These are phyloP conservation scores for Nemopilema nomurai DNA, from an alignment of 30 jellyfish, hydroid and myxozoan genomes.

Conservation along the genomic window DNA sequence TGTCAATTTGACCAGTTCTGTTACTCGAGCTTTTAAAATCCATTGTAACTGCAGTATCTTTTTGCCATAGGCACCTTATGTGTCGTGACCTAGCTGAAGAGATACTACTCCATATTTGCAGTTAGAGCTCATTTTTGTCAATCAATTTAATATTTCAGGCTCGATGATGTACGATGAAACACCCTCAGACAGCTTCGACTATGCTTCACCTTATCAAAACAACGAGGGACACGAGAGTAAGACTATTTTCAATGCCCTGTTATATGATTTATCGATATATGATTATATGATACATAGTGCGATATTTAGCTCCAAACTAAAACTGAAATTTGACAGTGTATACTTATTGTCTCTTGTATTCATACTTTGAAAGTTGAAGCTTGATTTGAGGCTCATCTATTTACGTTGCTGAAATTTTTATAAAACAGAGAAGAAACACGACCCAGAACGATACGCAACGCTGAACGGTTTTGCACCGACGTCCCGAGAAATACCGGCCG, in stretches of 20 bases:
- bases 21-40: too few relatives aligned
- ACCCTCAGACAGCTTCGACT: constrained; percentile 42
- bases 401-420: not conserved
- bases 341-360: not conserved
- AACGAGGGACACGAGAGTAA: constrained; percentile 58
- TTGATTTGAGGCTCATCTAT: not conserved
- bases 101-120: too few relatives aligned
- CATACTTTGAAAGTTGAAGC: too few relatives aligned
- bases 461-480: constrained; percentile 56
- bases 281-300: not conserved
- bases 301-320: too few relatives aligned
- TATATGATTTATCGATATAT: not conserved
- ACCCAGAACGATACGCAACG: constrained; percentile 36
- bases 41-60: too few relatives aligned
- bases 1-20: too few relatives aligned
- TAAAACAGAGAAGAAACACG: constrained; percentile 29
- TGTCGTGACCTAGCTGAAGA: too few relatives aligned
- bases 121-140: not conserved
- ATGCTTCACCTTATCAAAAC: constrained; percentile 48
- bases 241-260: not conserved
- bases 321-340: not conserved
- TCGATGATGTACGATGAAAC: constrained; percentile 63
- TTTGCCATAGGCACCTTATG: too few relatives aligned
- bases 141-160: constrained; percentile 5
- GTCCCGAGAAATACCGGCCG: constrained; percentile 34